Percentiles rank a stretch among this genome's conserved stretches.
These are phyloP conservation scores for Cathartes aura DNA, from an alignment of 2,113 vertebrate genomes.

Conservation along the genomic window DNA sequence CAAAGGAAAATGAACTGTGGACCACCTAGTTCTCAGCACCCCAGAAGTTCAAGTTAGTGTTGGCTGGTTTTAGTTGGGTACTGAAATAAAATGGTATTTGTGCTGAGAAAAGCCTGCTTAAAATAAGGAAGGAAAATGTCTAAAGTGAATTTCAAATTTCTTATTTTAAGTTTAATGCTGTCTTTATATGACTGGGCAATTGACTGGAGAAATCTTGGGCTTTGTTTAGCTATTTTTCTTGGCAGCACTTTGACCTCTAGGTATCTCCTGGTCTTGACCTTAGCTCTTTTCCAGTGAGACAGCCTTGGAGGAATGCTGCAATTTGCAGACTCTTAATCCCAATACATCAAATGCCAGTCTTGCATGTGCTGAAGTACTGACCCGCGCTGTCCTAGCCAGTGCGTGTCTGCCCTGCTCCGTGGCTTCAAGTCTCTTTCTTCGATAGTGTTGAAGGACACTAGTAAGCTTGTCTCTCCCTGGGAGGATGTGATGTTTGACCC, in stretches of 20 bases:
- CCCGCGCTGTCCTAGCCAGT: background rate
- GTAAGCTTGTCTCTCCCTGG: background rate
- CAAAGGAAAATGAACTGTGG: background rate
- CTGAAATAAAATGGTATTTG: background rate
- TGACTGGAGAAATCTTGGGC: background rate
- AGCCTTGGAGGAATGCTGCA: background rate
- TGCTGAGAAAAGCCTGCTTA: background rate
- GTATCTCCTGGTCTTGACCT: background rate
- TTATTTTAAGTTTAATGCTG: background rate
- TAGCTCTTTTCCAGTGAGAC: background rate
- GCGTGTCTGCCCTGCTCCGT: background rate
- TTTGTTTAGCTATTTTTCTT: background rate
- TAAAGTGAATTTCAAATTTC: background rate
- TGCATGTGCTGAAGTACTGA: background rate
- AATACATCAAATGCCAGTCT: background rate
- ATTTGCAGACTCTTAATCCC: background rate
- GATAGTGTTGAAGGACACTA: background rate
- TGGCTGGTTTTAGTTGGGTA: background rate
- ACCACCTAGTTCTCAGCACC: background rate
- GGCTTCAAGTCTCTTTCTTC: background rate
- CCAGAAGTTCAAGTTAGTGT: background rate
- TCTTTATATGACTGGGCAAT: background rate
- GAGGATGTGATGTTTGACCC: background rate
- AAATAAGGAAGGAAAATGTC: background rate
- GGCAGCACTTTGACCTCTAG: background rate